phyloP scores from a whole-genome alignment of 2,888 invertebrate species.

The Ceratothoa steindachneri region DNA sequence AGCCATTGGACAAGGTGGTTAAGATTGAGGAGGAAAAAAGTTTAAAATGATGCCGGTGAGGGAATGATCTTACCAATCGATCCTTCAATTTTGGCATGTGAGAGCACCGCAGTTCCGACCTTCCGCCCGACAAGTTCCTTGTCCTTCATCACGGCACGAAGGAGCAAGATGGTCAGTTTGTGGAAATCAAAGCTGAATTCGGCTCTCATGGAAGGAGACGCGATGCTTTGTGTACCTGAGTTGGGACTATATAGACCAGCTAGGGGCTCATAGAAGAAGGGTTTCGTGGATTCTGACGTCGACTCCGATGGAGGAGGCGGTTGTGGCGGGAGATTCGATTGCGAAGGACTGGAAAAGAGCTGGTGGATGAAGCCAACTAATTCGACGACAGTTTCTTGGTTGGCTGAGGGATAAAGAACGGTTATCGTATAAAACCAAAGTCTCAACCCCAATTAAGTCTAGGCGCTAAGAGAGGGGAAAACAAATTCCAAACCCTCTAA shows the following conservation, averaged over 20 bases:
- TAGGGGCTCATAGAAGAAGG: conserved; percentile 15
- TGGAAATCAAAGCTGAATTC: conserved; percentile 91
- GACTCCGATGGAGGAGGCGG: neutral
- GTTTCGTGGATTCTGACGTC: neutral
- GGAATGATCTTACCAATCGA: no score
- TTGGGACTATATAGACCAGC: conserved; percentile 7
- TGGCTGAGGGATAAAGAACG: conserved; percentile 63
- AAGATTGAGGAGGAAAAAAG: no score
- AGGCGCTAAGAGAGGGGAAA: no score
- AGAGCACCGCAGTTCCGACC: conserved; percentile 89
- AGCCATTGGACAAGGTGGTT: no score
- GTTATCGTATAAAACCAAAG: neutral
- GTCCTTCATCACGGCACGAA: conserved; percentile 70
- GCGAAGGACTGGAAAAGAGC: conserved; percentile 20
- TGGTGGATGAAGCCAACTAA: conserved; percentile 77
- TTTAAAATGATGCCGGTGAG: no score
- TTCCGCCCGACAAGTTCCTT: conserved; percentile 73
- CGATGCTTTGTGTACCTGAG: neutral
- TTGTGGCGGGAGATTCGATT: neutral
- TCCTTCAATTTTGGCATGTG: conserved; percentile 82
- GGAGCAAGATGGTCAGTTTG: conserved; percentile 77
- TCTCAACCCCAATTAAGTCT: conserved; percentile 60
- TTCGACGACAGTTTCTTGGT: conserved; percentile 92
- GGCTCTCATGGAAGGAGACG: conserved; percentile 53
- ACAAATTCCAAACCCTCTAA: no score